phyloP scores from a whole-genome alignment of 2,113 vertebrate genomes.

The Oriolus oriolus region DNA sequence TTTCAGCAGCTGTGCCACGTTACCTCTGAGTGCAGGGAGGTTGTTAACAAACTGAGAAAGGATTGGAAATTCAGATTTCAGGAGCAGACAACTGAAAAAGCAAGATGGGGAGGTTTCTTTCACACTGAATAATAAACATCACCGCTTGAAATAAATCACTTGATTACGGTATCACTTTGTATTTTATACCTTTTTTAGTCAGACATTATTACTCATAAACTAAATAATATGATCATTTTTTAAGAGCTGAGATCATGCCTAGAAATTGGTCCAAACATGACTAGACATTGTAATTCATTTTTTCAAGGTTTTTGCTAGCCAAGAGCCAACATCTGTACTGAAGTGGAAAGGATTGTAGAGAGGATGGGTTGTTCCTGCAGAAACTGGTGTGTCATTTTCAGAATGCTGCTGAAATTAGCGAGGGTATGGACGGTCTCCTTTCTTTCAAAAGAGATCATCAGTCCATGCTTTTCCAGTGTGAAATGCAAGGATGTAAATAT shows the following conservation, averaged over 20 bases:
- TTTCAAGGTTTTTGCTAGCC: not conserved
- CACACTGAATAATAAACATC: not conserved
- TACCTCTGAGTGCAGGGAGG: not conserved
- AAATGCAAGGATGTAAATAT: not conserved
- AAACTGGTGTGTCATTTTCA: not conserved
- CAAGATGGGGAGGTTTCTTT: not conserved
- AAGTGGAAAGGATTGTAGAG: not conserved
- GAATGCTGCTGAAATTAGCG: not conserved
- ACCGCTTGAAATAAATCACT: not conserved
- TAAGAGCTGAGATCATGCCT: constrained; percentile 19
- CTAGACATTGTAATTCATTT: constrained; percentile 4
- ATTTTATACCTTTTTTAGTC: not conserved
- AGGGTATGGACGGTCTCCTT: not conserved
- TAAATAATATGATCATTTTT: not conserved
- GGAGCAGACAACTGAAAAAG: not conserved
- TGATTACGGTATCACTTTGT: not conserved
- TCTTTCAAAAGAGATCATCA: not conserved
- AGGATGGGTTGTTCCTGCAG: not conserved
- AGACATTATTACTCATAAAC: constrained; percentile 27
- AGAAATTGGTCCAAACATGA: constrained; percentile 17
- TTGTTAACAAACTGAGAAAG: not conserved
- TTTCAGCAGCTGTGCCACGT: not conserved
- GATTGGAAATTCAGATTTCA: not conserved
- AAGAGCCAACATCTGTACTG: not conserved
- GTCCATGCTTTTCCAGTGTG: not conserved